A percentile compares a stretch with the other conserved stretches of the same genome.
These are phyloP conservation scores for Diabrotica undecimpunctata DNA, from an alignment of 1,140 invertebrate genomes.

Conservation along the genomic window DNA sequence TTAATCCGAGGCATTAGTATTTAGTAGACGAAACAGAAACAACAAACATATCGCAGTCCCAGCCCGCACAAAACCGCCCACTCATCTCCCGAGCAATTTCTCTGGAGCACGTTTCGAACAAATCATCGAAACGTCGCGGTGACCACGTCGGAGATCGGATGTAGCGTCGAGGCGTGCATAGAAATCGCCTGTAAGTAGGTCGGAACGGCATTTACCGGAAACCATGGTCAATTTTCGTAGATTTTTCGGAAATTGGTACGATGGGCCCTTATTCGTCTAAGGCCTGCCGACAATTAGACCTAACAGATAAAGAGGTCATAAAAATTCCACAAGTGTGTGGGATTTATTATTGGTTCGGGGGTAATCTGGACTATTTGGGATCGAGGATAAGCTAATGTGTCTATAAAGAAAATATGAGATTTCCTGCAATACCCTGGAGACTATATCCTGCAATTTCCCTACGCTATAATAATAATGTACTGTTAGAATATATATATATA, in stretches of 20 bases:
- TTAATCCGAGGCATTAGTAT: no score
- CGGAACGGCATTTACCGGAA: conserved; percentile 39
- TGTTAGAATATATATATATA: no score
- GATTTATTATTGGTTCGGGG: conserved; percentile 19
- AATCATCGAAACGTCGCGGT: conserved; percentile 42
- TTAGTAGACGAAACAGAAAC: no score
- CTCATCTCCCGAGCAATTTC: conserved; percentile 24
- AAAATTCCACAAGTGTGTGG: conserved; percentile 22
- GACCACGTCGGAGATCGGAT: conserved; percentile 36
- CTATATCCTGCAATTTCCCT: no score
- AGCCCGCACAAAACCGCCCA: no score
- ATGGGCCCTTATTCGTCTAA: not conserved
- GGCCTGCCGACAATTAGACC: conserved; percentile 21
- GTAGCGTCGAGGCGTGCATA: conserved; percentile 40
- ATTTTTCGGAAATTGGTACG: conserved; percentile 31
- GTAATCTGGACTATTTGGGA: not conserved
- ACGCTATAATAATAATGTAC: no score
- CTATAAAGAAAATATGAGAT: no score
- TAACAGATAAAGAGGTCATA: conserved; percentile 19
- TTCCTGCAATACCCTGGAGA: no score
- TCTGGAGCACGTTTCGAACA: conserved; percentile 40
- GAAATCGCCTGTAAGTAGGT: conserved; percentile 44
- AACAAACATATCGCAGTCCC: no score
- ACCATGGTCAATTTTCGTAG: conserved; percentile 40
- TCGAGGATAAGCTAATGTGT: not conserved